A percentile compares a stretch with the other conserved stretches of the same genome.
These are phyloP conservation scores for Agrotis clavis DNA, from an alignment of 2,888 invertebrate genomes.

Conservation along the genomic window DNA sequence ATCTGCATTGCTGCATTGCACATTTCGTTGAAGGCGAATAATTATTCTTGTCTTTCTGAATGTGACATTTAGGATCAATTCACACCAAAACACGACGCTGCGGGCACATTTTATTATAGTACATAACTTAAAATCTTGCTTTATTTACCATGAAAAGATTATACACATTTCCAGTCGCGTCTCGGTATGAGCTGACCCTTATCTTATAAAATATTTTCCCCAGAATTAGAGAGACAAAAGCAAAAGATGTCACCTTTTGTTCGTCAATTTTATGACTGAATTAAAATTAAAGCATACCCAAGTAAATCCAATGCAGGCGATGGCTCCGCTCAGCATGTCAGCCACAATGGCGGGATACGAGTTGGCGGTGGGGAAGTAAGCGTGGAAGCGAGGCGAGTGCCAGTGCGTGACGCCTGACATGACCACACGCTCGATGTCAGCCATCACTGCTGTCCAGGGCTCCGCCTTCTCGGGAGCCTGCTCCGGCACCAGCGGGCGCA, in stretches of 20 bases:
- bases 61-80: no score
- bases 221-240: not conserved
- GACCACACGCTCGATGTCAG: constrained; percentile 97
- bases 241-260: not conserved
- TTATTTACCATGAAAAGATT: no score
- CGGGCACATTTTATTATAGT: no score
- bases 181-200: no score
- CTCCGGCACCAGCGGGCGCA: constrained; percentile 96
- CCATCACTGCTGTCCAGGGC: constrained; percentile 97
- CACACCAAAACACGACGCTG: no score
- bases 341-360: constrained; percentile 98
- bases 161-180: no score
- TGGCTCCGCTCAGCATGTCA: constrained; percentile 98
- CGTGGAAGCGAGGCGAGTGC: constrained; percentile 99
- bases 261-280: not conserved
- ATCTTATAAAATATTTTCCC: no score
- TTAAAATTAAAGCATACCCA: constrained; percentile 93
- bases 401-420: constrained; percentile 99
- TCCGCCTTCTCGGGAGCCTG: constrained; percentile 96
- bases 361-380: constrained; percentile 98
- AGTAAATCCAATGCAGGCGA: constrained; percentile 98
- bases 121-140: no score
- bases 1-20: no score
- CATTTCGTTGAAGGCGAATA: no score
- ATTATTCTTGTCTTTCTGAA: no score